Base-by-base conservation (phyloP, 2,888 invertebrate species). In the Drosophila longiperda region DNA sequence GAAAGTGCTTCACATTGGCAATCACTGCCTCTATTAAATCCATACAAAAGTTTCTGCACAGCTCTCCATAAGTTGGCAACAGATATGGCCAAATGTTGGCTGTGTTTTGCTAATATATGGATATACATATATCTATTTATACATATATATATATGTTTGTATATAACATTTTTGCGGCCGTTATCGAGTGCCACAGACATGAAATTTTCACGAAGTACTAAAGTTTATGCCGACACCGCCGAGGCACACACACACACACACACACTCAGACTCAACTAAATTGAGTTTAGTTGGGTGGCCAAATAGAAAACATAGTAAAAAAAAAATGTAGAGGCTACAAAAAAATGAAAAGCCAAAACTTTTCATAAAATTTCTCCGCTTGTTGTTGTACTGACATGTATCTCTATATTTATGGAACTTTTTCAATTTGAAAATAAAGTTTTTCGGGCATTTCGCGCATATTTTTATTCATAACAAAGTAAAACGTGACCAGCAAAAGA, bases 381-480 rank as follows among this genome's bases (percentile, higher is more conserved):
- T 26, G 38, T 38, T 55, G 55, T n/a, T 55, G 17, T 11, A 4
- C n/a, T 23, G 17, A 58, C 57, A 72, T 83, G 87, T 82, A 78
- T 87, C 83, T 88, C 73, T 89, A 82, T 87, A 87, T 87, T 87
- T 87, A 87, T 87, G 80, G 78, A 87, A 87, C 90, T 87, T 87
- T 87, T 87, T 87, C 87, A 87, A 87, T 87, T 87, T 90, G 86
- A 75, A 86, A 87, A 83, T 87, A 86, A 87, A 89, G 83, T 81
- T 87, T 86, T 85, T 82, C 29, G 65, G 72, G 73, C 70, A 84
- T 85, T 85, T 79, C 75, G 83, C 82, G 74, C 73, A 75, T 70
- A 88, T 89, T 84, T 87, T 85, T 87, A 87, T 85, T 89, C 90
- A 86, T 78, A 90, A 87, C 88, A 88, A 88, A 81, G 77, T 77